Evolutionary conservation across 2,113 vertebrate genomes (phyloP).

Genomic region (Triplophysa rosa): DNA sequence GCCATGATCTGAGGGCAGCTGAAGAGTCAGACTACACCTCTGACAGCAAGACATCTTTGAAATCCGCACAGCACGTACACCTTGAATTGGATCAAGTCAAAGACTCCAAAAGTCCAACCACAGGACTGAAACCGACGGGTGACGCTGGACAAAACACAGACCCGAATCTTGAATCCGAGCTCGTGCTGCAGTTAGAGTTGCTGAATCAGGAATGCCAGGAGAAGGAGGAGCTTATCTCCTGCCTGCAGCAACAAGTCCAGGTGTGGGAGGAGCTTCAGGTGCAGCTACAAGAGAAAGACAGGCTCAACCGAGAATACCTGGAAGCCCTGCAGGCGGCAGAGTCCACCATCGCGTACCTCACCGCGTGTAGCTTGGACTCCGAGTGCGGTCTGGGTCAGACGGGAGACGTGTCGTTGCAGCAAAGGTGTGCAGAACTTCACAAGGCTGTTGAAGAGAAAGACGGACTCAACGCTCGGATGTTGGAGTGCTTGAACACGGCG

Average conservation of each 20-base stretch:
- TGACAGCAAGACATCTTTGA: conserved; percentile 23
- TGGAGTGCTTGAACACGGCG: conserved; percentile 64
- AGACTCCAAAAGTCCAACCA: conserved; percentile 29
- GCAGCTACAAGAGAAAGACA: conserved; percentile 69
- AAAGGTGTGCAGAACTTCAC: conserved; percentile 59
- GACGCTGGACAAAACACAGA: neutral
- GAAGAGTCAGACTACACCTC: conserved; percentile 36
- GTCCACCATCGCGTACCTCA: conserved; percentile 76
- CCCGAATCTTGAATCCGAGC: conserved; percentile 37
- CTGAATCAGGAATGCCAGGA: conserved; percentile 77
- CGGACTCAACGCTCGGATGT: conserved; percentile 59
- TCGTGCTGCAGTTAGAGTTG: conserved; percentile 70
- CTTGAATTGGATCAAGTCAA: neutral
- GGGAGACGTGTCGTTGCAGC: conserved; percentile 33
- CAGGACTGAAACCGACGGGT: neutral
- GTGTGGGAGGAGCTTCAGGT: conserved; percentile 64
- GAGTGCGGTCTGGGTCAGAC: conserved; percentile 57
- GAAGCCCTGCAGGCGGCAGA: conserved; percentile 71
- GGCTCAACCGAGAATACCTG: conserved; percentile 60
- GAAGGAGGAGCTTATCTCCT: conserved; percentile 70
- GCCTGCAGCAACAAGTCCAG: conserved; percentile 63
- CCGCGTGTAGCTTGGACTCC: conserved; percentile 73
- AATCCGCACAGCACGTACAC: neutral
- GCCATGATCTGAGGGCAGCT: neutral
- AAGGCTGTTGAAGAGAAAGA: conserved; percentile 67